Percentiles rank a stretch among this genome's conserved stretches.
phyloP scores from a whole-genome alignment of 2,888 invertebrate genomes.

The Globia sparganii region DNA sequence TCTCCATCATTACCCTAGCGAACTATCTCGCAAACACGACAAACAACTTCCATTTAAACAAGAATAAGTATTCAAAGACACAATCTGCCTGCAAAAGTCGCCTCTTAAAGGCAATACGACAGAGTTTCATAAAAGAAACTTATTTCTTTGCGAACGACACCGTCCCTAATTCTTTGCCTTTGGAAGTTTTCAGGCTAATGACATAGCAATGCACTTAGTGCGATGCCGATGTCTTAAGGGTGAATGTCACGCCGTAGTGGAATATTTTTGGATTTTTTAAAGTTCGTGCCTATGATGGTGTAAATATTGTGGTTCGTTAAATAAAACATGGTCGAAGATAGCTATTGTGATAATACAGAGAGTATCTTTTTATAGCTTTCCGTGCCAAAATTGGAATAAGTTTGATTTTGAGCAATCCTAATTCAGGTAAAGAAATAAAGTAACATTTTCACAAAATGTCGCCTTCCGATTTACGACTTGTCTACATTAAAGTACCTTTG shows the following conservation, averaged over 20 bases:
- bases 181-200: constrained; percentile 77
- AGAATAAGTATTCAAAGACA: constrained; percentile 61
- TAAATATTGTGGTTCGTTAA: not conserved
- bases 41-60: constrained; percentile 62
- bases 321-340: not conserved
- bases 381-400: not conserved
- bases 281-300: not conserved
- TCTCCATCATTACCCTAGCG: constrained; percentile 25
- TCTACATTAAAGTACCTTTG: not conserved
- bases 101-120: constrained; percentile 53
- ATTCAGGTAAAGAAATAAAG: not conserved
- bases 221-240: constrained; percentile 60
- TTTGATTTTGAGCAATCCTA: not conserved
- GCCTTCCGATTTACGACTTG: not conserved
- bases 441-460: not conserved
- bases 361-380: not conserved
- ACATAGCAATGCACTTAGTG: constrained; percentile 82
- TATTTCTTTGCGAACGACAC: constrained; percentile 70
- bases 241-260: constrained; percentile 62
- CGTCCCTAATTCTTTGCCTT: constrained; percentile 64
- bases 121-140: constrained; percentile 67
- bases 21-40: constrained; percentile 52
- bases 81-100: constrained; percentile 56
- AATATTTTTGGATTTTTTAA: not conserved
- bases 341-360: not conserved